Conservation (phyloP, 1,140 invertebrate genomes). For the Spodoptera frugiperda region DNA sequence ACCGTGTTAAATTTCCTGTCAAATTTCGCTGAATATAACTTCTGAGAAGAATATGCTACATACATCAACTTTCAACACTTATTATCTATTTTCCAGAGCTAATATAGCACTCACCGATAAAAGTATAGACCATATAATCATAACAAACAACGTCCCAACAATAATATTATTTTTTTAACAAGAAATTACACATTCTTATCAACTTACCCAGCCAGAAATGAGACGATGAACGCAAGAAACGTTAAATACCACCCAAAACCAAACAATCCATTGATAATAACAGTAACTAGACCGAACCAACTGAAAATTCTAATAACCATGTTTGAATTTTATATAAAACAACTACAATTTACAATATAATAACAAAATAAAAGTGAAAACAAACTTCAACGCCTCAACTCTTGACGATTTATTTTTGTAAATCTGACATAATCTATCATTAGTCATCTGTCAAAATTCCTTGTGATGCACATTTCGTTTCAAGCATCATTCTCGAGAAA, state of each 20-base stretch:
- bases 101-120: neutral
- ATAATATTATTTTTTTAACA: conserved; percentile 30
- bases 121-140: neutral
- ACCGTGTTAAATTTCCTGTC: neutral
- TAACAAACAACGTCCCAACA: neutral
- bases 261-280: conserved; percentile 76
- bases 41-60: neutral
- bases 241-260: conserved; percentile 77
- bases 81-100: neutral
- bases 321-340: conserved; percentile 1
- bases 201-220: conserved; percentile 78
- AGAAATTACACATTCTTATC: conserved; percentile 25
- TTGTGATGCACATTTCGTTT: conserved; percentile 4
- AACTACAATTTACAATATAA: conserved; percentile 53
- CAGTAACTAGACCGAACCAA: conserved; percentile 76
- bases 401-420: conserved; percentile 46
- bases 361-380: conserved; percentile 61
- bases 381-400: conserved; percentile 49
- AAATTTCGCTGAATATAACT: conserved; percentile 11
- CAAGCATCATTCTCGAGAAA: neutral
- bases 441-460: conserved; percentile 3
- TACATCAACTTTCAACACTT: neutral
- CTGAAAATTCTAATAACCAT: conserved; percentile 68
- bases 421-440: conserved; percentile 29
- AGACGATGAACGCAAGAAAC: conserved; percentile 72